These are phyloP conservation scores for Limnephilus rhombicus DNA, from an alignment of 2,888 invertebrate genomes.

Conservation along the genomic window DNA sequence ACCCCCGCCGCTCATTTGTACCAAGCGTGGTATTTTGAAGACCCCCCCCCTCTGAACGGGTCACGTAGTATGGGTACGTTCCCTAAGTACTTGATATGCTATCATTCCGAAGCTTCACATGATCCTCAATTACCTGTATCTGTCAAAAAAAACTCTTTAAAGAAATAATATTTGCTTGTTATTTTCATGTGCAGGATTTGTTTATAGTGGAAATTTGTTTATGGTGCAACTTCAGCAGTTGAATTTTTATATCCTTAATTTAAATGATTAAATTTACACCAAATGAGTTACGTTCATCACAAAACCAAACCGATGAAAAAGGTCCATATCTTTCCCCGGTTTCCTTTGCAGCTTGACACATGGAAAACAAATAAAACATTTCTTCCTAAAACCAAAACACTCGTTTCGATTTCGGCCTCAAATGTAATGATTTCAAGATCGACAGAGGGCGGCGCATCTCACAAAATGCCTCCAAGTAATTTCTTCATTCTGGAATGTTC, in stretches of 20 bases:
- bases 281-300: background rate
- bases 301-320: background rate
- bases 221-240: too few species aligned
- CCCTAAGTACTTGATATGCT: too few species aligned
- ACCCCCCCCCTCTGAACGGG: too few species aligned
- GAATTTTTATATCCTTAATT: background rate
- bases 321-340: background rate
- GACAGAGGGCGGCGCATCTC: background rate
- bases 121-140: too few species aligned
- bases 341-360: background rate
- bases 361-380: background rate
- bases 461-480: slow-evolving; percentile 49
- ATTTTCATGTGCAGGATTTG: too few species aligned
- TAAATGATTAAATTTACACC: background rate
- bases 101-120: too few species aligned
- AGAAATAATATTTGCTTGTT: too few species aligned
- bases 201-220: too few species aligned
- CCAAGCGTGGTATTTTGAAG: too few species aligned
- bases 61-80: too few species aligned
- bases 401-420: background rate
- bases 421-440: background rate
- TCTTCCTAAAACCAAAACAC: background rate
- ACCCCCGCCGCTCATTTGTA: too few species aligned
- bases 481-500: slow-evolving; percentile 54
- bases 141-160: too few species aligned